Evolutionary conservation across 2,113 vertebrate species (phyloP).

Genomic region (Cisticola juncidis): DNA sequence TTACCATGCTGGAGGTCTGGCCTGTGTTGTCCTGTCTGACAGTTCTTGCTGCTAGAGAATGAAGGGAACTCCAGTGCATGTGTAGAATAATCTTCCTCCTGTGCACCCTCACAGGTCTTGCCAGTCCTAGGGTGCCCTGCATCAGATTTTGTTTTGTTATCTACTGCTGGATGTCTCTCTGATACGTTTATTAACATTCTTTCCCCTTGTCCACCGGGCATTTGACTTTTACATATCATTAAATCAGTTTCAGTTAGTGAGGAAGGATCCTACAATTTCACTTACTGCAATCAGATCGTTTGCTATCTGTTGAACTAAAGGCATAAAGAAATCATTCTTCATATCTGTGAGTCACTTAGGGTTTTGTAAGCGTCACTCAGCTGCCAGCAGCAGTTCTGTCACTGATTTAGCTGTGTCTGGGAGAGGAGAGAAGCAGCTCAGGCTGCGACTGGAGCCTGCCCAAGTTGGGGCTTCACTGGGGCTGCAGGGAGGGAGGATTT

Average conservation of each 20-base stretch:
- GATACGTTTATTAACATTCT: neutral
- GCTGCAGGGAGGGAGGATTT: neutral
- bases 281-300: neutral
- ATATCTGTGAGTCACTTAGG: neutral
- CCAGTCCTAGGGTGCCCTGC: too few relatives aligned
- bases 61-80: fast-evolving
- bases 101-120: neutral
- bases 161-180: neutral
- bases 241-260: neutral
- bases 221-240: neutral
- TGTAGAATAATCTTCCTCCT: neutral
- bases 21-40: neutral
- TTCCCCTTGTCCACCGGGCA: neutral
- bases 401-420: neutral
- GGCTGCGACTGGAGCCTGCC: neutral
- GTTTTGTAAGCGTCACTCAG: neutral
- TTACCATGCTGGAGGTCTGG: neutral
- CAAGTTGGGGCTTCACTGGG: neutral
- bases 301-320: neutral
- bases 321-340: neutral
- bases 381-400: slow-evolving; percentile 26
- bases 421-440: neutral
- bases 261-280: neutral
- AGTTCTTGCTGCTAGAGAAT: neutral
- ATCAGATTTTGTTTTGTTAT: neutral